phyloP scores from a whole-genome alignment of 1,140 invertebrate species.

The Paraescarpia echinospica region DNA sequence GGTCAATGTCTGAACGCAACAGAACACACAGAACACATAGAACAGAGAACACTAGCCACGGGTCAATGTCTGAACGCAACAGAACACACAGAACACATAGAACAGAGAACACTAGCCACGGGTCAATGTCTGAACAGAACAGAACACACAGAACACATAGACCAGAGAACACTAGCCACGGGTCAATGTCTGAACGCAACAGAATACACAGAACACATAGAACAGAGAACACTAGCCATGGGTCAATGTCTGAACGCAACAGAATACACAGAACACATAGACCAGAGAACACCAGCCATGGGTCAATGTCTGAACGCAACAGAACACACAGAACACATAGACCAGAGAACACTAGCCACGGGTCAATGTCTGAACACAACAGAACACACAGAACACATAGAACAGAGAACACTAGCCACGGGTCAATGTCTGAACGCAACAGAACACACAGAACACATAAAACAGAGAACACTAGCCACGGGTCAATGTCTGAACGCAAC shows the following conservation, averaged over 20 bases:
- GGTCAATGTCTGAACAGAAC: too few relatives aligned
- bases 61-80: conserved; percentile 62
- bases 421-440: too few relatives aligned
- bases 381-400: not conserved
- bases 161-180: conserved; percentile 96
- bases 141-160: conserved; percentile 91
- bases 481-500: too few relatives aligned
- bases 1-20: too few relatives aligned
- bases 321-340: not conserved
- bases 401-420: not conserved
- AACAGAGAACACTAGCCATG: too few relatives aligned
- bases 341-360: conserved; percentile 71
- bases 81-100: not conserved
- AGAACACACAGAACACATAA: too few relatives aligned
- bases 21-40: conserved; percentile 83
- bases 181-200: conserved; percentile 62
- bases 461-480: too few relatives aligned
- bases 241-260: too few relatives aligned
- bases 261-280: conserved; percentile 91
- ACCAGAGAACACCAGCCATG: conserved; percentile 96
- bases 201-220: not conserved
- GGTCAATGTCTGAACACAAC: conserved; percentile 64
- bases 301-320: conserved; percentile 62
- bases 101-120: too few relatives aligned
- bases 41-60: conserved; percentile 96